phyloP scores from a whole-genome alignment of 2,113 vertebrate species.

The Dromiciops gliroides region DNA sequence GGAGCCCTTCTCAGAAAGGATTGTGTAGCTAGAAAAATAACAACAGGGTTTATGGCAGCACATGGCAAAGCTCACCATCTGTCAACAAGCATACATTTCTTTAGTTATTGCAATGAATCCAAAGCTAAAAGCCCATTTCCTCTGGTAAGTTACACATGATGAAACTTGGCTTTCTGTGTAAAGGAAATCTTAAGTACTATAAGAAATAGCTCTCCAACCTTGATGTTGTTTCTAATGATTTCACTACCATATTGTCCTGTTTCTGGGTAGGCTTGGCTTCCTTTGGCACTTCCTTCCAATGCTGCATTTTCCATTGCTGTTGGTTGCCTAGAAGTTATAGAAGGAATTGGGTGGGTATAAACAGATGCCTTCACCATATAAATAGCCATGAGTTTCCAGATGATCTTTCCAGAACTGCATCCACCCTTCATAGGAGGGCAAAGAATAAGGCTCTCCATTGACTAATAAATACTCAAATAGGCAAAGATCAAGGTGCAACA shows the following conservation, averaged over 20 bases:
- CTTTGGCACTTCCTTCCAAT: conserved; percentile 51
- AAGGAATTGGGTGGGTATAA: conserved; percentile 46
- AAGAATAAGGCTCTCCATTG: conserved; percentile 30
- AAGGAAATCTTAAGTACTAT: conserved; percentile 9
- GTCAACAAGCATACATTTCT: conserved; percentile 57
- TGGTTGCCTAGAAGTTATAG: conserved; percentile 47
- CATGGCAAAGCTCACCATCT: conserved; percentile 37
- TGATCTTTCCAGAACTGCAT: conserved; percentile 6
- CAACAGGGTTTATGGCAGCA: conserved; percentile 51
- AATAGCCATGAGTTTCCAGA: conserved; percentile 47
- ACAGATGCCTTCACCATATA: conserved; percentile 52
- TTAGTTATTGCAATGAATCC: conserved; percentile 12
- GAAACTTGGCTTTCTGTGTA: background rate
- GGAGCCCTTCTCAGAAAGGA: conserved; percentile 44
- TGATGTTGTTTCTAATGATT: conserved; percentile 19
- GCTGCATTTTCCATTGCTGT: conserved; percentile 18
- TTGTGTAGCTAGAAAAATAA: conserved; percentile 47
- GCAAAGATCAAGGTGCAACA: background rate
- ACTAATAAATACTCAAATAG: background rate
- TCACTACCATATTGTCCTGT: conserved; percentile 31
- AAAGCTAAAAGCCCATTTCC: conserved; percentile 48
- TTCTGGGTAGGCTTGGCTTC: conserved; percentile 48
- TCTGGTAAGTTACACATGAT: background rate
- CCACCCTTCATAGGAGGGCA: conserved; percentile 28
- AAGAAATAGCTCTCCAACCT: conserved; percentile 6